Evolutionary conservation across 2,888 invertebrate genomes (phyloP), one percentile per base, ranked within the genome.

Genomic region (Leucozona laternaria): DNA sequence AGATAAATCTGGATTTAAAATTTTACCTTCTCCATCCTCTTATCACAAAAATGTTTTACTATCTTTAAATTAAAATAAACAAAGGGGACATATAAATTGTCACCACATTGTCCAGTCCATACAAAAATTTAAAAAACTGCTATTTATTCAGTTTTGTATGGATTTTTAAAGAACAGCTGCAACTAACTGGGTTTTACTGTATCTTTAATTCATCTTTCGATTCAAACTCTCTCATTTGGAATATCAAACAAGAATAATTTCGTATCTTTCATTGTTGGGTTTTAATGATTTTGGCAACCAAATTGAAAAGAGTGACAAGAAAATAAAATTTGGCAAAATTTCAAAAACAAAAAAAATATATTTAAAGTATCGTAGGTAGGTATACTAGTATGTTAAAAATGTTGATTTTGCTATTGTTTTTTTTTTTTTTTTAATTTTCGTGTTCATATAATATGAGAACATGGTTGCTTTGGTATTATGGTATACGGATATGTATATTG

Each of bases 211-310:
- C 15, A 17, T 57, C 31, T 45, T 66, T 53, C 25, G 5, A 43
- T 45, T 34, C 31, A 76, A 40, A 60, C 62, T 37, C 53, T 66
- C 45, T 57, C 71, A 45, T 57, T 58, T 79, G 43, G 50, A 62
- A 73, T 71, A 75, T 75, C 50, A 71, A 75, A 50, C 48, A 57
- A 75, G 62, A 68, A 17, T 66, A 64, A 64, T 58, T 70, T 76
- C 37, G 57, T 66, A 66, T 60, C 53, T 68, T 71, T 71, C 53
- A 66, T 79, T 76, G 70, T 76, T 79, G 75, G 70, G 75, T 71
- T n/a, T n/a, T n/a, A 64, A 76, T 76, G 64, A 34, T 71, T 75
- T 64, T 64, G 79, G 84, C 84, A 79, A 20, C 34, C 48, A 79
- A 68, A 31, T 37, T 15, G 15, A 15, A 8, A 57, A 50, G 53